Base-by-base conservation (phyloP, 2,888 invertebrate species). In the Busseola fusca region DNA sequence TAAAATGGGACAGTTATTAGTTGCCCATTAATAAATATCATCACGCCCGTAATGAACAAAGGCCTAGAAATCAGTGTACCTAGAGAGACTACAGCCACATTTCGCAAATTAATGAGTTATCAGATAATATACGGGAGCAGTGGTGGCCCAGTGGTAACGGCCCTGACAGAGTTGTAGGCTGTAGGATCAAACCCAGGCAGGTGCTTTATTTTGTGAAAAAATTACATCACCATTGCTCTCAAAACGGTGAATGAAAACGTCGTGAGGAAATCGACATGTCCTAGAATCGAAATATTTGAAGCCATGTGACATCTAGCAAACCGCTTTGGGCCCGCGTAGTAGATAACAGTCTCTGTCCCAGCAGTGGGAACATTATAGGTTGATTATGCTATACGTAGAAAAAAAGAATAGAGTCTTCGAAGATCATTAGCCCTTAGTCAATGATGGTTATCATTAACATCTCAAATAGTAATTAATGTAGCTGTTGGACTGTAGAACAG, bases 381-480 rank as follows among this genome's bases (percentile, higher is more conserved):
- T 10, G 21, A 10, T 48, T 48, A 48, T 1, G 10, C 21, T 30
- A 30, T 56, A 30, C 56, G 56, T 21, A 30, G 21, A 21, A 10
- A 56, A 27, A 56, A 30, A 56, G 16, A 18, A 27, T 4, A 14
- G 18, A 25, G 1, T 9, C 30, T 52, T n/a, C 6, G 0, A 25
- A 73, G 54, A 59, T 18, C 42, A 64, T 5, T 7, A 54, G 54
- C 52, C 30, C 30, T 64, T 30, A 48, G 42, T 69, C 40, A 56
- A 64, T 67, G 30, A 67, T 60, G 30, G 64, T 60, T 73, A 67
- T 37, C 40, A 62, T 48, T 40, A 59, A 37, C 48, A 45, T 65
- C 25, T 42, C 52, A 42, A 59, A 27, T 34, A 59, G 62, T 66
- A 73, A 79, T 76, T 67, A 79, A 76, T 64, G 48, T 72, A 48